Evolutionary conservation across 2,888 invertebrate species (phyloP).

Genomic region (Ophion ellenae): DNA sequence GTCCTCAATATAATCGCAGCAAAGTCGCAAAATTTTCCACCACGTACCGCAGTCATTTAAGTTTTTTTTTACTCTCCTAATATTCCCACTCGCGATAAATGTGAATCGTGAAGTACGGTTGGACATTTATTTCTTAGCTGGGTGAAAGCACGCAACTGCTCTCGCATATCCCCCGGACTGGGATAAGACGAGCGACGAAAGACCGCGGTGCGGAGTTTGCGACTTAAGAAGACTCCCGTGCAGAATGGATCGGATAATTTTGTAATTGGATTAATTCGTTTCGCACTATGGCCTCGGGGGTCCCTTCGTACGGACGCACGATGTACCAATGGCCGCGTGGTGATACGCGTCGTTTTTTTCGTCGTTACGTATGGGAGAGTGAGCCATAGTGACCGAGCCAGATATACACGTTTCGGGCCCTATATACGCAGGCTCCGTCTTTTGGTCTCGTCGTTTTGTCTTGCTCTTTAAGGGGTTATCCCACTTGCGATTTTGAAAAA

Average conservation of each 20-base stretch:
- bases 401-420: conserved; percentile 58
- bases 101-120: too few relatives aligned
- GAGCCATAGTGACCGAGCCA: conserved; percentile 45
- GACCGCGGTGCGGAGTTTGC: conserved; percentile 26
- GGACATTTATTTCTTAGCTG: too few relatives aligned
- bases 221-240: conserved; percentile 38
- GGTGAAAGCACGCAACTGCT: too few relatives aligned
- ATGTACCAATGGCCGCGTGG: conserved; percentile 44
- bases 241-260: conserved; percentile 63
- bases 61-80: too few relatives aligned
- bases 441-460: conserved; percentile 20
- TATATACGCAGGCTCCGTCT: conserved; percentile 27
- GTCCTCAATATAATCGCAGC: too few relatives aligned
- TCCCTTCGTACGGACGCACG: conserved; percentile 20
- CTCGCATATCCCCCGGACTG: background rate
- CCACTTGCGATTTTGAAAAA: too few relatives aligned
- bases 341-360: conserved; percentile 27
- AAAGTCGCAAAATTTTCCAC: too few relatives aligned
- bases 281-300: conserved; percentile 62
- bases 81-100: too few relatives aligned
- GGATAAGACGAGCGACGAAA: background rate
- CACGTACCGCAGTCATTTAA: too few relatives aligned
- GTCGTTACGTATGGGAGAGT: background rate
- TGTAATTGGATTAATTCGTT: conserved; percentile 66
- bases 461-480: too few relatives aligned